Evolutionary conservation across 2,888 invertebrate species (phyloP).

Genomic region (Meloe dianella): DNA sequence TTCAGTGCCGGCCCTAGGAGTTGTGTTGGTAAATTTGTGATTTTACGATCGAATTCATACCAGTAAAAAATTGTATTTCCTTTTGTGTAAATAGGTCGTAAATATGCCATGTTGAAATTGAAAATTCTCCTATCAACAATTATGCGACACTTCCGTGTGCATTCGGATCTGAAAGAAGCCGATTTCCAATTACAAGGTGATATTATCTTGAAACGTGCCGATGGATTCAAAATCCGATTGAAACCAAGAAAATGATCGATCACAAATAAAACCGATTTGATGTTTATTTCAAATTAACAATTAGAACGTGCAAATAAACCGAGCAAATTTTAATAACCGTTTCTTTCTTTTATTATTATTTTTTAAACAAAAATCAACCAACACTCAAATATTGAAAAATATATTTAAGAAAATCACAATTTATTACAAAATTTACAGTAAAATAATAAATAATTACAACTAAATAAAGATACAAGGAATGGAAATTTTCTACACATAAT

Average conservation of each 20-base stretch:
- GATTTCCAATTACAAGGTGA: slow-evolving; percentile 74
- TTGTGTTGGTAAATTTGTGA: slow-evolving; percentile 73
- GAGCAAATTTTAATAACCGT: no score
- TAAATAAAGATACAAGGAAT: slow-evolving; percentile 29
- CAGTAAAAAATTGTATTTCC: no score
- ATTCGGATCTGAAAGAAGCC: slow-evolving; percentile 68
- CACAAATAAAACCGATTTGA: no score
- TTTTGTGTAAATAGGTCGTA: slow-evolving; percentile 66
- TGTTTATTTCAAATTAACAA: no score
- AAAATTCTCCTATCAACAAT: slow-evolving; percentile 77
- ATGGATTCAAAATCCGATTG: slow-evolving; percentile 75
- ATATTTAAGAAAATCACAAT: slow-evolving; percentile 32
- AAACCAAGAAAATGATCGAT: slow-evolving; percentile 70
- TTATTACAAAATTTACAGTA: slow-evolving; percentile 34
- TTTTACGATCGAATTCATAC: neutral
- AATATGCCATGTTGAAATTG: slow-evolving; percentile 80
- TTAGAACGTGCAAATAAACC: no score
- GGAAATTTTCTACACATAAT: slow-evolving; percentile 30
- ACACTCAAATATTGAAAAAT: slow-evolving; percentile 19
- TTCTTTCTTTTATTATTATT: no score
- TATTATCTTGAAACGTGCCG: slow-evolving; percentile 75
- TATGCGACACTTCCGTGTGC: slow-evolving; percentile 70
- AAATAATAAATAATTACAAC: slow-evolving; percentile 31
- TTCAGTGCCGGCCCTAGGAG: slow-evolving; percentile 83
- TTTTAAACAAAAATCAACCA: no score